Evolutionary conservation across 2,888 invertebrate species (phyloP), one percentile per base, ranked within the genome.

Genomic region (Tenthredo notha): DNA sequence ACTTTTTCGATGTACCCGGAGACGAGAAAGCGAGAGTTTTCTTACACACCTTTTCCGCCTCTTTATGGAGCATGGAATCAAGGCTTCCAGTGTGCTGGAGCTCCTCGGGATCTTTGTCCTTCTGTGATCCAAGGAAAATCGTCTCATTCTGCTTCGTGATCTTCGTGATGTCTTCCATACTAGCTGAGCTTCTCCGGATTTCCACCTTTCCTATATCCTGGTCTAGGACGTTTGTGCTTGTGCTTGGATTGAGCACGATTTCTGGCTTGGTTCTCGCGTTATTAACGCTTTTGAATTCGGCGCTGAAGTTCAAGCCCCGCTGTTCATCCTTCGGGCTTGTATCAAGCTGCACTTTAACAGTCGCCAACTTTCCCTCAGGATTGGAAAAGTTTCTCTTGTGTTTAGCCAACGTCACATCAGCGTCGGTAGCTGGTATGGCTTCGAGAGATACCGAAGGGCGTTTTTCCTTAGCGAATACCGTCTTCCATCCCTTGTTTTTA

Each of bases 131-230:
- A 21, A 92, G 83, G 10, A 90, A 85, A 10, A 88, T 88, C 5
- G 86, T 72, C 75, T 93, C 92, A 43, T 90, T 89, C 75, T 92
- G 92, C 78, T 93, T 93, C 9, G 92, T 90, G 80, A 93, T 93
- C 87, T 93, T 92, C 74, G 93, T 92, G 83, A 93, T 93, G 84
- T 93, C 93, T 84, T 93, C 93, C 93, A 93, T 93, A 82, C 93
- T 93, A 3, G 93, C 93, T 4, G 93, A 93, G 84, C 93, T 93
- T 37, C 93, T 88, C 65, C 93, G 88, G 25, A 93, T 93, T 86
- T 92, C 93, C 7, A 93, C 88, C 85, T 92, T 92, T 0, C 90
- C 91, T 18, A 90, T 87, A 40, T 89, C 89, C 85, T 82, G 84
- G 47, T 90, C 90, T 29, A 89, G 86, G 15, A 90, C 87, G 54